Base-by-base conservation (phyloP, 2,797 vertebrate species). In the Cryptoprocta ferox region DNA sequence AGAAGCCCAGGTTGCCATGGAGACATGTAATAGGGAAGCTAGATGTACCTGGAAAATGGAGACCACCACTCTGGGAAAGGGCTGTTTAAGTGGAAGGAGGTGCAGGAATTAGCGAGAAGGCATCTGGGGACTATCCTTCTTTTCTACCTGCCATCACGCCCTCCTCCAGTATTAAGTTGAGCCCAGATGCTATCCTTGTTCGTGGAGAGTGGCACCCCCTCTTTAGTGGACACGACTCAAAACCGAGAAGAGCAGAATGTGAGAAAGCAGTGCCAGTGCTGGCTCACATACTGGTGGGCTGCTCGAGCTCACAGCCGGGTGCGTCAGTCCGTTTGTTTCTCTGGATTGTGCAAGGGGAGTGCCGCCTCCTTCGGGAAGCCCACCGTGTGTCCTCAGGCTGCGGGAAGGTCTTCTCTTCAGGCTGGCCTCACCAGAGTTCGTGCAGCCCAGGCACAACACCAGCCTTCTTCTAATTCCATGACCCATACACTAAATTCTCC, bases 101-200 rank as follows among this genome's bases (percentile, higher is more conserved):
- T 21, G 21, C 2, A 66, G 89, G 88, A 42, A 30, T 76, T 28
- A 80, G 13, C 0, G 0, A 63, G 63, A 35, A 48, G 18, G 50
- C 28, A 68, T 37, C 13, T 0, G 2, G n/a, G 18, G 19, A 56
- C 4, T 2, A 19, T 1, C 28, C 2, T 24, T 14, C 13, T 83
- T 70, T 71, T 19, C 68, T 24, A n/a, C 59, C 39, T 94, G 73
- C 18, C 37, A 66, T 32, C 13, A 66, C 53, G 71, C 78, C 37
- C 32, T 71, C 16, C 32, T 32, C 6, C 24, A 39, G 0, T 6
- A 24, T 78, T 24, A n/a, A 70, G 59, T 48, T 35, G 66, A 63
- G 35, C 32, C 28, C n/a, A 80, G 65, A 79, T 9, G 14, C 16
- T 66, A 37, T 30, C 28, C 73, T 89, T 19, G 53, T 61, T 75